phyloP scores from a whole-genome alignment of 2,113 vertebrate species.

The Tragelaphus strepsiceros region DNA sequence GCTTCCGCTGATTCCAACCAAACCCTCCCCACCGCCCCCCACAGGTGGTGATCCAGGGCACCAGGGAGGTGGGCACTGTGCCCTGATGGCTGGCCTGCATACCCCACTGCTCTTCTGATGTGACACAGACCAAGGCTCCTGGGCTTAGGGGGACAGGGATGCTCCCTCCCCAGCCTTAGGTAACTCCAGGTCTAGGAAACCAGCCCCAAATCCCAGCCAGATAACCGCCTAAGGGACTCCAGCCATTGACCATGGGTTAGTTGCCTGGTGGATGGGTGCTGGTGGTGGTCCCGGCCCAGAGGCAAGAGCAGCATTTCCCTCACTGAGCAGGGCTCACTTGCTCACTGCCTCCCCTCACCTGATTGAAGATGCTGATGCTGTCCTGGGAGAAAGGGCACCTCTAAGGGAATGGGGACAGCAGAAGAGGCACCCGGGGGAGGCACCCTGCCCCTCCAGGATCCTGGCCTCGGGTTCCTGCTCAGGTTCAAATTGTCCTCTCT shows the following conservation, averaged over 20 bases:
- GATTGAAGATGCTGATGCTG: not conserved
- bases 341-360: not conserved
- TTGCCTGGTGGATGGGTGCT: too few species aligned
- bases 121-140: not conserved
- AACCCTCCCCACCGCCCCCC: not conserved
- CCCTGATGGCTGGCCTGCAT: not conserved
- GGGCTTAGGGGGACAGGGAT: not conserved
- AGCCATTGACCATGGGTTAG: not conserved
- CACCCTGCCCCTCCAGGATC: not conserved
- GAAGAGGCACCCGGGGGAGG: not conserved
- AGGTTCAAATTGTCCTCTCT: not conserved
- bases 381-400: not conserved
- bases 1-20: not conserved
- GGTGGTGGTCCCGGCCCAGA: not conserved
- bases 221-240: not conserved
- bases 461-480: not conserved
- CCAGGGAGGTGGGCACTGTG: not conserved
- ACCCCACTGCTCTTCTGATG: not conserved
- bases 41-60: not conserved
- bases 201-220: not conserved
- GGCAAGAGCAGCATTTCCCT: not conserved
- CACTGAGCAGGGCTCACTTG: rapidly evolving
- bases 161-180: not conserved
- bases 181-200: not conserved
- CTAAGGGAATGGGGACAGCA: not conserved